These are phyloP conservation scores for Enteromius mattozi DNA, from an alignment of 2,797 vertebrate species.

Conservation along the genomic window DNA sequence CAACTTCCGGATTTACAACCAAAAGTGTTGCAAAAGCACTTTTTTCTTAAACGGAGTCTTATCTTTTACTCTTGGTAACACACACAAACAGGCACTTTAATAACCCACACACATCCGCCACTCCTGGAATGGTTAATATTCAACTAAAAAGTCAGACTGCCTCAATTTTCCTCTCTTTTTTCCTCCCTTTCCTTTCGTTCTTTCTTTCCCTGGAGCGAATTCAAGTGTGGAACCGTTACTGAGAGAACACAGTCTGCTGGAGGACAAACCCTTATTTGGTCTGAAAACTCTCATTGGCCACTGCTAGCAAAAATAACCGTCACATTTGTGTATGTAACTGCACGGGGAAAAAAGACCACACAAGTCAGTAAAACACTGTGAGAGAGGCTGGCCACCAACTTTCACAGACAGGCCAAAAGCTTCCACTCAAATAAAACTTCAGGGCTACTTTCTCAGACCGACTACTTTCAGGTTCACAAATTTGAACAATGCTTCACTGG, in stretches of 20 bases:
- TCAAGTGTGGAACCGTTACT: conserved; percentile 55
- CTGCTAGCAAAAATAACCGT: conserved; percentile 79
- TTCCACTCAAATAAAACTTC: conserved; percentile 35
- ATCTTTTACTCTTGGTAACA: conserved; percentile 42
- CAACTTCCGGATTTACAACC: not conserved
- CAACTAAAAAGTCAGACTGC: conserved; percentile 11
- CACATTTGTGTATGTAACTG: conserved; percentile 77
- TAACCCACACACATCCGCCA: not conserved
- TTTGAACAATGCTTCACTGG: not conserved
- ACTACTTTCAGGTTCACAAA: conserved; percentile 20
- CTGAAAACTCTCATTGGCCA: conserved; percentile 73
- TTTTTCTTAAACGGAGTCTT: conserved; percentile 25
- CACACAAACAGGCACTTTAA: conserved; percentile 23
- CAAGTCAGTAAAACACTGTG: conserved; percentile 62
- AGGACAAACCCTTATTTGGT: conserved; percentile 80
- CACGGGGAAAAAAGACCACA: conserved; percentile 77
- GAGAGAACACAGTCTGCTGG: conserved; percentile 53
- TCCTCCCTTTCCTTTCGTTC: conserved; percentile 51
- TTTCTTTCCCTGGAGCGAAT: conserved; percentile 54
- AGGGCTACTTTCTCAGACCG: conserved; percentile 32
- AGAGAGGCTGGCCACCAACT: conserved; percentile 33
- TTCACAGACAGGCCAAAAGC: conserved; percentile 46
- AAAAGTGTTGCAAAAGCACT: not conserved
- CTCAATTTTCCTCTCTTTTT: conserved; percentile 42
- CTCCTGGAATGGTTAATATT: conserved; percentile 42